Conservation (phyloP, 2,113 vertebrate species). For the Phyllostomus discolor region DNA sequence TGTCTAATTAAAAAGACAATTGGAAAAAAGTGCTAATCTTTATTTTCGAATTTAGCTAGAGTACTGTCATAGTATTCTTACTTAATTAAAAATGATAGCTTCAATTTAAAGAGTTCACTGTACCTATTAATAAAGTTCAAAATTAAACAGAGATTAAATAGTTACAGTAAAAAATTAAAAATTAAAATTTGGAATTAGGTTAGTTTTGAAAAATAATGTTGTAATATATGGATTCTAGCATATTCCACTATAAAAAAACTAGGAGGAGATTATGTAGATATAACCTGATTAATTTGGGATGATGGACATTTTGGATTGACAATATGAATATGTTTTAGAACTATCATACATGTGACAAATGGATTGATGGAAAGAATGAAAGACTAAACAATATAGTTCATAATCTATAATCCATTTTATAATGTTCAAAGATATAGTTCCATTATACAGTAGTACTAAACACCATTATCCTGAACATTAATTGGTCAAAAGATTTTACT, state of each 20-base stretch:
- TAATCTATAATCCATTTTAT: background rate
- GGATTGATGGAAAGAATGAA: background rate
- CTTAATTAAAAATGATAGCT: too few relatives aligned
- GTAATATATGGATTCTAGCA: background rate
- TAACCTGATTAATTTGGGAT: background rate
- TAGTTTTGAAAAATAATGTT: conserved; percentile 23
- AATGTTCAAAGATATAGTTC: background rate
- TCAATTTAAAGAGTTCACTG: too few relatives aligned
- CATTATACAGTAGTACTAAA: background rate
- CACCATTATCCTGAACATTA: background rate
- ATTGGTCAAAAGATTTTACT: background rate
- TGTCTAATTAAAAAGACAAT: background rate
- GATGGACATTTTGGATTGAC: background rate
- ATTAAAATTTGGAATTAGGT: conserved; percentile 38
- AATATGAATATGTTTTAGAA: background rate
- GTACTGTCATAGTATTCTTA: too few relatives aligned
- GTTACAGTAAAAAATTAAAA: too few relatives aligned
- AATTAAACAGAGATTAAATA: too few relatives aligned
- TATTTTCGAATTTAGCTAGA: too few relatives aligned
- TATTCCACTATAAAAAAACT: background rate
- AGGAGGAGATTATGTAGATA: background rate
- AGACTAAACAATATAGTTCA: background rate
- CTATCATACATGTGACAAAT: background rate
- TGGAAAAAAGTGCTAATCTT: too few relatives aligned
- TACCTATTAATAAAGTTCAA: too few relatives aligned